Base-by-base conservation (phyloP, 2,888 invertebrate species). In the Clunio marinus region DNA sequence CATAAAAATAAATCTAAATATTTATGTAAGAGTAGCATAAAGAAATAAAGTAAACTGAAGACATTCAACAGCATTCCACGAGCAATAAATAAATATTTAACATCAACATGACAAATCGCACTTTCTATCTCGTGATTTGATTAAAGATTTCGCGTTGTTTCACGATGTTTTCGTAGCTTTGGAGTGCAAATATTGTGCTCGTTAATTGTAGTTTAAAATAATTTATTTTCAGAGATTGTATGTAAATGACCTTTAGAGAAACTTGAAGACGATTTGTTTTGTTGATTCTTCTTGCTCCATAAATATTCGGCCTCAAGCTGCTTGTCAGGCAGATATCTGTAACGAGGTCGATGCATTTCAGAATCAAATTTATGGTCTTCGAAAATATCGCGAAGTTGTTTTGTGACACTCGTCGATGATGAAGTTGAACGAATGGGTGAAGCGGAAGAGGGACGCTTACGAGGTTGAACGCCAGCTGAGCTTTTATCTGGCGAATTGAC, bases 341-440 rank as follows among this genome's bases (percentile, higher is more conserved):
- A 86, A 72, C 85, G 84, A 27, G 91, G 90, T 62, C 87, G 84
- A 77, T 91, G 91, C 46, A 85, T 85, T 71, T 83, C 83, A 5
- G 90, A 88, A 79, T 91, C 88, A 76, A 88, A 90, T 67, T 83
- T 82, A 79, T 88, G 87, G 76, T 84, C 82, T 69, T 84, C 83
- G 73, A 86, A 85, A 37, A 83, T 78, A 71, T 83, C 83, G 60
- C 72, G 74, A 62, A 73, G 75, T 4, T 79, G 78, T 69, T 80
- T 80, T 69, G 80, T 72, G 67, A 80, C 80, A 5, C 80, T 79
- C 7, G 76, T 72, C 28, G 75, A 74, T 5, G 76, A 80, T 15
- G 41, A 41, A n/a, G 41, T n/a, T 76, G 78, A 80, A 75, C 76
- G 81, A 68, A 76, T 81, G 74, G 80, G 84, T 72, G 77, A 84